Evolutionary conservation across 2,797 vertebrate genomes (phyloP).

Genomic region (Characodon lateralis): DNA sequence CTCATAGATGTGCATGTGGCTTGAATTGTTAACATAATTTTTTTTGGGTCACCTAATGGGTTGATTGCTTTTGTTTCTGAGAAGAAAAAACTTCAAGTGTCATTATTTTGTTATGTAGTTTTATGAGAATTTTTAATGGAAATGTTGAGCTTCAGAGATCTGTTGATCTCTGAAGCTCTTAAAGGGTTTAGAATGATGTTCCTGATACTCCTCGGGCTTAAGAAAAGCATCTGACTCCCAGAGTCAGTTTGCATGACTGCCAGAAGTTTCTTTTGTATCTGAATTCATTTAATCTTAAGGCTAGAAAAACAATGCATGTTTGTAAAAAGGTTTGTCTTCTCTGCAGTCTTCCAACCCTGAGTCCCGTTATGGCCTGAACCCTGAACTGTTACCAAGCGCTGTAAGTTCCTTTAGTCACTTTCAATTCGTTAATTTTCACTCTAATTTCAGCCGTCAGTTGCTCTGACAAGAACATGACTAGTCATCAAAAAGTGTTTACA

Average conservation of each 20-base stretch:
- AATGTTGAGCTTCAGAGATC: too few species aligned
- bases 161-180: too few species aligned
- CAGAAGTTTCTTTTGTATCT: neutral
- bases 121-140: too few species aligned
- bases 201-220: neutral
- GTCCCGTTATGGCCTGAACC: conserved; percentile 82
- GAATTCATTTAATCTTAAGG: neutral
- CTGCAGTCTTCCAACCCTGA: conserved; percentile 68
- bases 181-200: too few species aligned
- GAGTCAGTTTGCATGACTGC: neutral
- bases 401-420: conserved; percentile 58
- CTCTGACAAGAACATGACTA: neutral
- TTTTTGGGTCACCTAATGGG: too few species aligned
- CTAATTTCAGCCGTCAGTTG: neutral
- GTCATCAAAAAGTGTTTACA: neutral
- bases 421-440: neutral
- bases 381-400: conserved; percentile 79
- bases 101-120: too few species aligned
- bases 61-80: too few species aligned
- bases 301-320: neutral
- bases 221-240: too few species aligned
- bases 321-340: neutral
- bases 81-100: too few species aligned
- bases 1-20: too few species aligned
- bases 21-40: too few species aligned